These are phyloP conservation scores for Ceratosolen fusciceps DNA, from an alignment of 1,140 invertebrate species.

Conservation along the genomic window DNA sequence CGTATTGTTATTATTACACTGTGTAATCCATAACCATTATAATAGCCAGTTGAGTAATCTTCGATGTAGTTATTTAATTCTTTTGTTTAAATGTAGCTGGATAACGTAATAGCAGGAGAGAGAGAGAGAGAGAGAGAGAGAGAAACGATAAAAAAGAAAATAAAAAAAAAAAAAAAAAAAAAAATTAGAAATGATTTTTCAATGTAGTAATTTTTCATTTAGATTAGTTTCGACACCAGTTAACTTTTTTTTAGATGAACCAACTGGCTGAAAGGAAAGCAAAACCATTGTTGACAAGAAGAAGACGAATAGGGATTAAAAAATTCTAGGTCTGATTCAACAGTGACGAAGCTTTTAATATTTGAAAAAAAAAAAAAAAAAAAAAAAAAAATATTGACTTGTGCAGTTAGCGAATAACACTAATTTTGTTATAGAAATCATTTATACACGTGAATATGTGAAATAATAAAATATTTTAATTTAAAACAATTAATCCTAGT, in stretches of 20 bases:
- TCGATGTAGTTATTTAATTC: conserved; percentile 40
- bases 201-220: conserved; percentile 33
- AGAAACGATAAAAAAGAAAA: neutral
- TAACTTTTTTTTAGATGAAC: conserved; percentile 48
- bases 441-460: conserved; percentile 59
- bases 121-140: neutral
- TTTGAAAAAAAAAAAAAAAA: no score
- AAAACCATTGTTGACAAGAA: conserved; percentile 24
- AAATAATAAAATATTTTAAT: conserved; percentile 65
- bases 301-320: conserved; percentile 22
- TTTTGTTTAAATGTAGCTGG: conserved; percentile 42
- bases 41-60: conserved; percentile 35
- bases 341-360: conserved; percentile 42
- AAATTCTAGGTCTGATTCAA: conserved; percentile 13
- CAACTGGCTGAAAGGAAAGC: conserved; percentile 36
- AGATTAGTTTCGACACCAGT: conserved; percentile 25
- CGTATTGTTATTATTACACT: conserved; percentile 43
- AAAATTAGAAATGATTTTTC: conserved; percentile 22
- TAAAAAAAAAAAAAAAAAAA: conserved; percentile 14
- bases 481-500: conserved; percentile 54
- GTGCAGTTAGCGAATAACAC: conserved; percentile 51
- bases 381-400: conserved; percentile 46
- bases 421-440: conserved; percentile 53
- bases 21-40: conserved; percentile 26
- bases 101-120: conserved; percentile 29